Evolutionary conservation across 1,140 invertebrate genomes (phyloP), one percentile per base, ranked within the genome.

Genomic region (Musca vetustissima): DNA sequence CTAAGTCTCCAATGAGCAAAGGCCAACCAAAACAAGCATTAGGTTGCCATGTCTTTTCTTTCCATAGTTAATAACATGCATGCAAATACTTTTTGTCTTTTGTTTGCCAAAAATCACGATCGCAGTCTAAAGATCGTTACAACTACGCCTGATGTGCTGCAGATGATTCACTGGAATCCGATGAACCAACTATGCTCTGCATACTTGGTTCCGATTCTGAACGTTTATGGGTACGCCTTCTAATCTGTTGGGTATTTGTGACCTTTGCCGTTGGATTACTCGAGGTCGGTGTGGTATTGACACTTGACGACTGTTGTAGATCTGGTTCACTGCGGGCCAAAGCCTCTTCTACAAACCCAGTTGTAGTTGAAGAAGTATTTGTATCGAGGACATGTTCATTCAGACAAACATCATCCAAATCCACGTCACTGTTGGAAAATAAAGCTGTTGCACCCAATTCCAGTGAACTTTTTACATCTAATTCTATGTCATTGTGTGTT

Each of bases 341-440:
- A 47, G 80, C 79, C 21, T 78, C 77, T 17, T 78, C 75, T 25
- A 80, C 80, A 64, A 79, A 76, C 19, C 73, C 70, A 64, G 72
- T 71, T 8, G 24, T 25, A 36, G n/a, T 36, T 1, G 64, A 52
- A 47, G 52, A 52, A 47, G 52, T 68, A 68, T 74, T 76, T 11
- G 81, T 67, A 36, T 83, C 85, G 4, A 89, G 73, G 68, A 92
- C 83, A 70, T 89, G 88, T 73, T 93, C 91, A 76, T 93, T 92
- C 1, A 93, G 83, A 75, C 88, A 91, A 0, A 91, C 90, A 74
- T 91, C 91, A 72, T 92, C 92, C 28, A 93, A 83, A 80, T 93
- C 93, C 1, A 96, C 92, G n/a, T 92, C 91, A 76, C 93, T 95
- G 75, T 97, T 95, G 1, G 93, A 93, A 80, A 96, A 93, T 43